Evolutionary conservation across 2,797 vertebrate genomes (phyloP), one percentile per base, ranked within the genome.

Genomic region (Brotula barbata): DNA sequence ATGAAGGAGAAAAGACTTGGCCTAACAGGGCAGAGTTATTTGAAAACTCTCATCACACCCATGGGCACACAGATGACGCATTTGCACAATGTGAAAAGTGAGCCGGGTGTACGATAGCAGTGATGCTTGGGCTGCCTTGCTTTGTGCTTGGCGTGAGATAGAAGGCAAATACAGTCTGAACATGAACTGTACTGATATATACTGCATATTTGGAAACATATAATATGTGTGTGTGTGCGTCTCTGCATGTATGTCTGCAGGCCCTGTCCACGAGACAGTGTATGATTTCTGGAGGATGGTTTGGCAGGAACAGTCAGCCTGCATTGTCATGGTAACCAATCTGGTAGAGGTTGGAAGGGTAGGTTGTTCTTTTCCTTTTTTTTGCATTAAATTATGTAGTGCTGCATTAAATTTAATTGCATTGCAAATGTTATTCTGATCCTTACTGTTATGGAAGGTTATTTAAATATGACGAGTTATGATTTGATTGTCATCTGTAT

Each of bases 261-360:
- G 97, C 68, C 97, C 97, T 10, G 97, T 99, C 78, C 97, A 98
- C 48, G 97, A 99, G 90, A 99, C 97, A 0, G 97, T 99, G 9
- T 99, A 99, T 77, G 97, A 99, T 85, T 99, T 99, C 86, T 99
- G 97, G 97, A 95, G 97, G 85, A 99, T 99, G 97, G 93, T 95
- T 82, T 99, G 97, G 97, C 97, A 99, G 85, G 97, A 99, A 55
- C 97, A 99, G 73, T 99, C 97, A 0, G 96, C 94, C 70, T 99
- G 97, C 72, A 92, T 99, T 54, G 97, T 99, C 72, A 99, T 99
- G 97, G 97, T 99, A 74, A 99, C 97, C 81, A 99, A 99, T 86
- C 91, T 99, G 87, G 97, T 99, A 78, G 97, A 99, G 82, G 97
- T 99, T 68, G 97, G 97, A 83, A 93, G 97, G 93, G 97, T 99